Conservation (phyloP, 2,888 invertebrate species). For the Stratiomys singularior region DNA sequence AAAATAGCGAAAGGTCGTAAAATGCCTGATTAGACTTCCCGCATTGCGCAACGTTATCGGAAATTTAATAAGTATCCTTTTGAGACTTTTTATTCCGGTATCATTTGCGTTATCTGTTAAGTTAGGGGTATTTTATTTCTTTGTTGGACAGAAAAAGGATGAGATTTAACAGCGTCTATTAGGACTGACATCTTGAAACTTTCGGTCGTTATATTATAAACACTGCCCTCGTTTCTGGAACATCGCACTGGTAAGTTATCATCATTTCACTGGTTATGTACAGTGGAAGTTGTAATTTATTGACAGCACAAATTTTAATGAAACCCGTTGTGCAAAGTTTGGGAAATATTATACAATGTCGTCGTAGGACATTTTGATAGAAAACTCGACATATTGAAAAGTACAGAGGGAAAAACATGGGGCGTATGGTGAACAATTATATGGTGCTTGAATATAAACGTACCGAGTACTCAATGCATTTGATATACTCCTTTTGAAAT, state of each 20-base stretch:
- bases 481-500: no score
- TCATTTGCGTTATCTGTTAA: conserved; percentile 23
- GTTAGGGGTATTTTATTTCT: not conserved
- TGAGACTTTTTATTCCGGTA: not conserved
- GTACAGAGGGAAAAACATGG: no score
- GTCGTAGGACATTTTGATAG: no score
- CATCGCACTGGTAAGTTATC: conserved; percentile 17
- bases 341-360: no score
- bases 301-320: no score
- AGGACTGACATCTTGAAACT: conserved; percentile 38
- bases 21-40: not conserved
- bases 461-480: no score
- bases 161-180: not conserved
- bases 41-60: conserved; percentile 8
- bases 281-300: no score
- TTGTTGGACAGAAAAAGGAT: not conserved
- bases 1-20: not conserved
- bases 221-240: not conserved
- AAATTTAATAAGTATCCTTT: conserved; percentile 30
- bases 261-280: no score
- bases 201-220: conserved; percentile 6
- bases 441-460: no score
- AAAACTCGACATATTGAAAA: no score
- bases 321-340: no score
- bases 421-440: no score